Evolutionary conservation across 2,113 vertebrate genomes (phyloP).

Genomic region (Sprattus sprattus): DNA sequence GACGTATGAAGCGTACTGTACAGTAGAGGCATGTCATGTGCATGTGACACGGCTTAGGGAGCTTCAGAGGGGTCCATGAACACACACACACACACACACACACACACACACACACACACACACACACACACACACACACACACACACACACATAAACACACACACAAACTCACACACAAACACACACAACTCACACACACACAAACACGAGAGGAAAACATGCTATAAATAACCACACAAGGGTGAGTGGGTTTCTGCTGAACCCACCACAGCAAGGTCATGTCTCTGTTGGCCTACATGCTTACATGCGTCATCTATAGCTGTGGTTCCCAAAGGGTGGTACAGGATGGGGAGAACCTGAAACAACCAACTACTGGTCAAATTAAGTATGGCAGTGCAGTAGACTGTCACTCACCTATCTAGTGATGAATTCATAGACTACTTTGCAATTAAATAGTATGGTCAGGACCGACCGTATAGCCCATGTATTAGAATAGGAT

Average conservation of each 20-base stretch:
- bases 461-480: no score
- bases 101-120: not conserved
- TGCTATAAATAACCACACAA: not conserved
- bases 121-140: not conserved
- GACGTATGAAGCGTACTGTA: not conserved
- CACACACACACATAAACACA: not conserved
- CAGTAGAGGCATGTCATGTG: not conserved
- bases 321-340: no score
- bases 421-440: no score
- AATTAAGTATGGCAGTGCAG: no score
- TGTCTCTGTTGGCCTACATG: no score
- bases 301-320: no score
- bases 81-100: not conserved
- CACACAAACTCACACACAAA: not conserved
- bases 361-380: no score
- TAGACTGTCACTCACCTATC: no score
- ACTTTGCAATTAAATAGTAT: no score
- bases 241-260: not conserved
- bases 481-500: no score
- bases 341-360: no score
- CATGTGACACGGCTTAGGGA: not conserved
- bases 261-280: no score
- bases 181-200: not conserved
- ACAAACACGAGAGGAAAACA: not conserved
- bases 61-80: not conserved